Base-by-base conservation (phyloP, 2,113 vertebrate species). In the Upupa epops region DNA sequence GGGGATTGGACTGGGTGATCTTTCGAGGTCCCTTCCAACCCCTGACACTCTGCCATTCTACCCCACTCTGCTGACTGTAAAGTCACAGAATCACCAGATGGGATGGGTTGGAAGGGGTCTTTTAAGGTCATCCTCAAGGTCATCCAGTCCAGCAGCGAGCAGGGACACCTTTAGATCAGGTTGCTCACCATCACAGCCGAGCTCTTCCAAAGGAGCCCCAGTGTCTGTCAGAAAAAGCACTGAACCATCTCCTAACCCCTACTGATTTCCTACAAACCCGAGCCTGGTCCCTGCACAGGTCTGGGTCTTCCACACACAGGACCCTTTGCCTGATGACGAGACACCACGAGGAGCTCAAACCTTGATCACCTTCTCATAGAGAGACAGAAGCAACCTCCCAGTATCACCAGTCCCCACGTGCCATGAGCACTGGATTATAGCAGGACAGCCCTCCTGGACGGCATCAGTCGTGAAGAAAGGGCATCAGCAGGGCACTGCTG, bases 261-360 rank as follows among this genome's bases (percentile, higher is more conserved):
- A 8, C 24, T 88, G 32, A 14, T 51, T 54, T 21, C 61, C 40
- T 11, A 2, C 4, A 6, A 45, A 77, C 31, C 4, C 76, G 17
- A n/a, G 26, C 21, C 34, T 8, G 31, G 63, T 54, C 32, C 13
- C 17, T 36, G 45, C 32, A 4, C 0, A 0, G 71, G 29, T 34
- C 52, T 54, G 24, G 19, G 22, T 55, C 69, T 4, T 0, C 0
- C 0, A 71, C 17, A 31, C 6, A 8, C 25, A 14, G 2, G 1
- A 19, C 31, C 34, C 34, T 34, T 22, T 25, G 51, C 46, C 46
- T 8, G 69, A 42, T 40, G n/a, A 20, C 15, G 29, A 42, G 37
- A 52, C 37, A 36, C 64, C 63, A 26, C 22, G 4, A 13, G 0
- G 0, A 52, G 48, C 9, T 0, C 2, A 1, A 70, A 20, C 42